Conservation (phyloP, 2,888 invertebrate genomes). For the Arctia plantaginis region DNA sequence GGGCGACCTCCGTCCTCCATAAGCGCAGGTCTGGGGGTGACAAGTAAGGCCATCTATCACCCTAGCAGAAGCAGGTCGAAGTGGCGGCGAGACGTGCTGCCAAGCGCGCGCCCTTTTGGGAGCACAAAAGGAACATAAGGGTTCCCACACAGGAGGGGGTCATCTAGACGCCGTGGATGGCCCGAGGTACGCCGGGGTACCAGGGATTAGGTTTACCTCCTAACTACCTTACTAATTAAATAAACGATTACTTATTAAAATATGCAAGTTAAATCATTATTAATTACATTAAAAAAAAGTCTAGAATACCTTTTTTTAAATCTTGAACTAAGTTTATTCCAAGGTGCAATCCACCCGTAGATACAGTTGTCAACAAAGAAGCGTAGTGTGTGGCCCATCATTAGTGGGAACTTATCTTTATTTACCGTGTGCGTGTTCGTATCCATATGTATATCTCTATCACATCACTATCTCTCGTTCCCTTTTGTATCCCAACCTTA, state of each 20-base stretch:
- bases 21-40: too few species aligned
- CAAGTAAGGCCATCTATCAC: too few species aligned
- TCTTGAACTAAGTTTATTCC: neutral
- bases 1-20: too few species aligned
- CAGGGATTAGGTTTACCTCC: too few species aligned
- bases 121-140: too few species aligned
- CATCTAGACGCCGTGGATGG: too few species aligned
- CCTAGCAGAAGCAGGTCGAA: too few species aligned
- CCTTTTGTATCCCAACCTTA: conserved; percentile 28
- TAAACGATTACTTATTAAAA: neutral
- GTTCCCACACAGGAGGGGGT: too few species aligned
- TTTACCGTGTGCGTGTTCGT: conserved; percentile 37
- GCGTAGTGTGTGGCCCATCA: conserved; percentile 60
- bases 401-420: conserved; percentile 65
- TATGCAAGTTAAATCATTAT: neutral
- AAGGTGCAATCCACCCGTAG: conserved; percentile 39
- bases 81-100: too few species aligned
- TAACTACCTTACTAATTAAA: neutral
- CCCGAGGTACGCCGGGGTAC: too few species aligned
- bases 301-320: neutral
- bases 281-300: neutral
- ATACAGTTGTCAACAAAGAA: conserved; percentile 62
- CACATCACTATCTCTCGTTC: conserved; percentile 30
- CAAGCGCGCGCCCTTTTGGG: too few species aligned
- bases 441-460: conserved; percentile 14